Evolutionary conservation across 2,888 invertebrate genomes (phyloP).

Genomic region (Venusia cambrica): DNA sequence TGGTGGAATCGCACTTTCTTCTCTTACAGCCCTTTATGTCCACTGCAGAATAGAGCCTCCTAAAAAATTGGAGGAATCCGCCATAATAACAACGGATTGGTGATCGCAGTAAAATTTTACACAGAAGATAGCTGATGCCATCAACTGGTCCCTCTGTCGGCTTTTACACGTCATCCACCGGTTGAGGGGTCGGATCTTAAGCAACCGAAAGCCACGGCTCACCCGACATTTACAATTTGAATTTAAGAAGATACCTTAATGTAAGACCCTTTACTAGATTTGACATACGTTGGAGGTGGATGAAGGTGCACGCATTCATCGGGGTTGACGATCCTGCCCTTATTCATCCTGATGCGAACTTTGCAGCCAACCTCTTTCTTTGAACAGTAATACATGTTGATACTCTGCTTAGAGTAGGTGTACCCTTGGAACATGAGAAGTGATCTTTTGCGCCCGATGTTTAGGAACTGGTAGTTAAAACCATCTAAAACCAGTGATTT

Average conservation of each 20-base stretch:
- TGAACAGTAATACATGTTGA: slow-evolving; percentile 30
- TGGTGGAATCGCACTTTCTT: no score
- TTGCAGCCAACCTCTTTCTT: slow-evolving; percentile 31
- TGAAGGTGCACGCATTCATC: slow-evolving; percentile 22
- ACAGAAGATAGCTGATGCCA: no score
- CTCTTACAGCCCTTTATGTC: no score
- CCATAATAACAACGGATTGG: no score
- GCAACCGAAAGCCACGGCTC: no score
- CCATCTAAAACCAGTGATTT: slow-evolving; percentile 10
- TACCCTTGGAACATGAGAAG: slow-evolving; percentile 37
- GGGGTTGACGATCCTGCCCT: slow-evolving; percentile 20
- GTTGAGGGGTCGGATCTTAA: no score
- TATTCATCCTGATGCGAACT: slow-evolving; percentile 27
- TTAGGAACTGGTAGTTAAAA: slow-evolving; percentile 18
- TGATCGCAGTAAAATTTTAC: no score
- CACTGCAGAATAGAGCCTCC: no score
- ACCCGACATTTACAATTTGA: no score
- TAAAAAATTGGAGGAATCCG: no score
- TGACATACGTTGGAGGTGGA: slow-evolving; percentile 22
- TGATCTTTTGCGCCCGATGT: slow-evolving; percentile 19
- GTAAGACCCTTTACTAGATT: slow-evolving; percentile 13
- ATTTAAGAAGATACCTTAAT: slow-evolving; percentile 13
- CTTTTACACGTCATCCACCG: no score
- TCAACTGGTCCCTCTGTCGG: no score
- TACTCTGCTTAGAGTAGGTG: slow-evolving; percentile 35